Conservation (phyloP, 2,888 invertebrate species). For the Priocnemis perturbator region DNA sequence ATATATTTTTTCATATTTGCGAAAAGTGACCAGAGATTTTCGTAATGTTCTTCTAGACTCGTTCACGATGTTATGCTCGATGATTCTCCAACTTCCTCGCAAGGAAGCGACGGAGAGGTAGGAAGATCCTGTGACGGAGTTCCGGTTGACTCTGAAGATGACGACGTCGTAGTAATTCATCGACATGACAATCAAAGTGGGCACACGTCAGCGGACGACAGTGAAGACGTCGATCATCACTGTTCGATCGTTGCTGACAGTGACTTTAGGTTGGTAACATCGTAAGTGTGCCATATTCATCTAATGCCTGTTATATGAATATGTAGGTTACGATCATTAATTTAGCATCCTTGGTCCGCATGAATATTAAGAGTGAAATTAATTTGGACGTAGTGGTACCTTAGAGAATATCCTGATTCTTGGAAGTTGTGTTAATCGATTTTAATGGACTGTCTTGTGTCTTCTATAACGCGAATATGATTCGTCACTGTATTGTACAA, state of each 20-base stretch:
- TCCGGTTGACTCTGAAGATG: slow-evolving; percentile 70
- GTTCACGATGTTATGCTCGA: slow-evolving; percentile 90
- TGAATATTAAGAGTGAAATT: too few species aligned
- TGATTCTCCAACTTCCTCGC: slow-evolving; percentile 87
- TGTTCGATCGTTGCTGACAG: slow-evolving; percentile 72
- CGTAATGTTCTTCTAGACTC: slow-evolving; percentile 77
- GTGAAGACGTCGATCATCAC: slow-evolving; percentile 70
- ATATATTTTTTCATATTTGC: too few species aligned
- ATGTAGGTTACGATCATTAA: too few species aligned
- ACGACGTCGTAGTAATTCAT: slow-evolving; percentile 66
- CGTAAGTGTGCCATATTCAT: slow-evolving; percentile 47
- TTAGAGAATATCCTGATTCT: too few species aligned
- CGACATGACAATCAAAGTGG: slow-evolving; percentile 67
- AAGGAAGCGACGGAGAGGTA: slow-evolving; percentile 82
- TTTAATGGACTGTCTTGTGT: too few species aligned
- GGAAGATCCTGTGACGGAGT: slow-evolving; percentile 67
- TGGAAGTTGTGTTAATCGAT: too few species aligned
- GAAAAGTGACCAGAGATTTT: too few species aligned
- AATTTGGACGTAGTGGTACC: too few species aligned
- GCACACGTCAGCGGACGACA: slow-evolving; percentile 69
- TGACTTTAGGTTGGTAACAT: slow-evolving; percentile 70
- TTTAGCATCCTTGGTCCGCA: too few species aligned
- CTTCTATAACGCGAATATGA: too few species aligned
- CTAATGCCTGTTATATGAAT: background rate
- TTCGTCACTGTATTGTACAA: too few species aligned